A percentile compares a stretch with the other conserved stretches of the same genome.
Evolutionary conservation across 2,888 invertebrate genomes (phyloP).

Genomic region (Agriopis marginaria): DNA sequence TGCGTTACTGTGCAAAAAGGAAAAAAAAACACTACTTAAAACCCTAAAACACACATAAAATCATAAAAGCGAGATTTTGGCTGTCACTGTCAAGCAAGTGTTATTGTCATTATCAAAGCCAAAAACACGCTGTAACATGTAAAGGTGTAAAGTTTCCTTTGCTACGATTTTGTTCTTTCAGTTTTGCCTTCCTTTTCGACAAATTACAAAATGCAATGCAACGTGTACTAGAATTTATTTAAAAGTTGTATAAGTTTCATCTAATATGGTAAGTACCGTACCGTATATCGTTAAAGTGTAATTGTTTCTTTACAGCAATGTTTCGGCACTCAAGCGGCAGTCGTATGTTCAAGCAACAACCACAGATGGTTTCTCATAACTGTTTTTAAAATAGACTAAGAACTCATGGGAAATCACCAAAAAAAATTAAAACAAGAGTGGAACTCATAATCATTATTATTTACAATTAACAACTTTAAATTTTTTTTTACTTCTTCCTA

Average conservation of each 20-base stretch:
- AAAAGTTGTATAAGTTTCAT: neutral
- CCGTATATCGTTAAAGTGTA: neutral
- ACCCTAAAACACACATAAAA: too few relatives aligned
- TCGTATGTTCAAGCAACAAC: neutral
- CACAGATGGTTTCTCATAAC: neutral
- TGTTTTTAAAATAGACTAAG: too few relatives aligned
- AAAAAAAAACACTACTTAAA: too few relatives aligned
- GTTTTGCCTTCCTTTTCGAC: neutral
- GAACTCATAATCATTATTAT: too few relatives aligned
- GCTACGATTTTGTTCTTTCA: neutral
- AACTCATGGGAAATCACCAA: too few relatives aligned
- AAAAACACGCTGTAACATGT: neutral
- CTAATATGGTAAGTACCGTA: conserved; percentile 12
- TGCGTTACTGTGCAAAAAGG: too few relatives aligned
- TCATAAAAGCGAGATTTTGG: too few relatives aligned
- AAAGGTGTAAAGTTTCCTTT: neutral
- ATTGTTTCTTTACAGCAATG: neutral
- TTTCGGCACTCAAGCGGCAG: neutral
- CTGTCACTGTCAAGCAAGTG: neutral
- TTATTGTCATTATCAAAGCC: neutral
- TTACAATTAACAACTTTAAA: too few relatives aligned
- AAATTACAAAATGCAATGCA: conserved; percentile 7
- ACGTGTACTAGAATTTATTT: conserved; percentile 8
- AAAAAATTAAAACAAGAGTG: too few relatives aligned
- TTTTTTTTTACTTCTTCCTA: too few relatives aligned